A percentile compares a stretch with the other conserved stretches of the same genome.
Conservation (phyloP, 2,113 vertebrate species). For the Chrysemys picta region DNA sequence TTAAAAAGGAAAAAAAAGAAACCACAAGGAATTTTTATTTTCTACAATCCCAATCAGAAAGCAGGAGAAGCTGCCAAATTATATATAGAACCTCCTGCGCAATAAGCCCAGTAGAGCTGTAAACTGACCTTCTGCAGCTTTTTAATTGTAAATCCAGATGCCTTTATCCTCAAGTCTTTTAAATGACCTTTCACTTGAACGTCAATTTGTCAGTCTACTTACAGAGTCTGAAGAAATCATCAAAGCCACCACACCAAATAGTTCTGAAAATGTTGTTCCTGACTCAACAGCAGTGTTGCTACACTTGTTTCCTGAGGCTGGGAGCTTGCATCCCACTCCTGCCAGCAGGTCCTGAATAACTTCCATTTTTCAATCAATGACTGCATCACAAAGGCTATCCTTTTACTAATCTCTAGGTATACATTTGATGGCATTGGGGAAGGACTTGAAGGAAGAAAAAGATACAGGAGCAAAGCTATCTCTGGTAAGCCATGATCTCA, state of each 20-base stretch:
- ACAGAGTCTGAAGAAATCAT: conserved; percentile 79
- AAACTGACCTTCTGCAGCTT: conserved; percentile 66
- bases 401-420: not conserved
- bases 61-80: conserved; percentile 69
- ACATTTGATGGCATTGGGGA: not conserved
- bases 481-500: accelerated
- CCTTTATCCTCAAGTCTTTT: conserved; percentile 66
- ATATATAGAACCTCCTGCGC: conserved; percentile 69
- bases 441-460: not conserved
- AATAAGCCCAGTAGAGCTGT: conserved; percentile 62
- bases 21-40: conserved; percentile 81
- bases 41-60: conserved; percentile 64
- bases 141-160: conserved; percentile 83
- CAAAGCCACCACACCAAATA: conserved; percentile 72
- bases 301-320: not conserved
- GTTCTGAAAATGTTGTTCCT: conserved; percentile 47
- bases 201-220: conserved; percentile 83
- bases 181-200: conserved; percentile 81
- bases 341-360: not conserved
- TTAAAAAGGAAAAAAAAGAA: conserved; percentile 51
- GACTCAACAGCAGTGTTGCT: conserved; percentile 10
- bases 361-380: not conserved
- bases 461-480: not conserved
- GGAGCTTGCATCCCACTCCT: not conserved
- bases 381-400: not conserved